These are phyloP conservation scores for Torymus tubicola DNA, from an alignment of 2,888 invertebrate species.

Conservation along the genomic window DNA sequence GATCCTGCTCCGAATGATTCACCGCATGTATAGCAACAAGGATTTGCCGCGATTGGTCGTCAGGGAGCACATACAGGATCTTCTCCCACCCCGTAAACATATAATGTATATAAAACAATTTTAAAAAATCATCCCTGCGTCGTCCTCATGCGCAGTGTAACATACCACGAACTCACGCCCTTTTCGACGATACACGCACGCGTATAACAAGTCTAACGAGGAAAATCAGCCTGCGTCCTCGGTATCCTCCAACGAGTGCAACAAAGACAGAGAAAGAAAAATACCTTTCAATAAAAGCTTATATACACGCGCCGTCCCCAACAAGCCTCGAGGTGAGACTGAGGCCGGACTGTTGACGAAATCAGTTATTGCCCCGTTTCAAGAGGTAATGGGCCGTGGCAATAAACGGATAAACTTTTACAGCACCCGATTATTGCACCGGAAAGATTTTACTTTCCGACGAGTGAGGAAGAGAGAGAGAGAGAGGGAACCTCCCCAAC, in stretches of 20 bases:
- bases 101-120: conserved; percentile 61
- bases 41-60: conserved; percentile 25
- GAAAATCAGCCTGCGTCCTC: too few relatives aligned
- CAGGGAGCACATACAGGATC: conserved; percentile 33
- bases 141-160: too few relatives aligned
- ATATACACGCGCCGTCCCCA: too few relatives aligned
- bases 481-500: background rate
- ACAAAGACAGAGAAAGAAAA: background rate
- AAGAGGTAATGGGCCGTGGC: conserved; percentile 65
- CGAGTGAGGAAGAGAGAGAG: background rate
- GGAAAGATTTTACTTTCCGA: conserved; percentile 69
- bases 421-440: conserved; percentile 68
- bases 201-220: too few relatives aligned
- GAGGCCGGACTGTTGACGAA: conserved; percentile 66
- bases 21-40: background rate
- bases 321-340: background rate
- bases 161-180: too few relatives aligned
- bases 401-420: conserved; percentile 74
- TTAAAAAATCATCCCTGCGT: conserved; percentile 48
- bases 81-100: conserved; percentile 53
- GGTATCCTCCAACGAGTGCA: background rate
- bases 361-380: conserved; percentile 70
- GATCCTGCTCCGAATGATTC: too few relatives aligned
- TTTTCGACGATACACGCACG: too few relatives aligned
- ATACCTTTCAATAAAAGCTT: conserved; percentile 34